Percentiles rank a stretch among this genome's conserved stretches.
Conservation (phyloP, 2,113 vertebrate genomes). For the Hymenochirus boettgeri region DNA sequence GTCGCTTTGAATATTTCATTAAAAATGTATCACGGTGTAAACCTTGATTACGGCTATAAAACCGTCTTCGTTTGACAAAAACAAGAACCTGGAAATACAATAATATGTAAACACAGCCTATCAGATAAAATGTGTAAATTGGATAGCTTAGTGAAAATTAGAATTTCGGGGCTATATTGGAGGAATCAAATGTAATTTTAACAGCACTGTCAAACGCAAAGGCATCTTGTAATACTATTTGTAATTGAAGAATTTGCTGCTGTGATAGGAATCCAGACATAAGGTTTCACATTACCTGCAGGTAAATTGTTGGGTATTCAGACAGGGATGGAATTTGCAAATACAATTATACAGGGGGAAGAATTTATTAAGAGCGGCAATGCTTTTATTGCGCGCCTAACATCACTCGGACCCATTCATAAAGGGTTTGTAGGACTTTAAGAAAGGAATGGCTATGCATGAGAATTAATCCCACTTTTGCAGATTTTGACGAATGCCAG, state of each 20-base stretch:
- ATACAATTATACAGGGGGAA: too few relatives aligned
- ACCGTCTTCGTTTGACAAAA: not conserved
- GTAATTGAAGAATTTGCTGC: not conserved
- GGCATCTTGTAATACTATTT: not conserved
- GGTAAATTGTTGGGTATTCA: not conserved
- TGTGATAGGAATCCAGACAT: not conserved
- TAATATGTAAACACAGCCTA: constrained; percentile 14
- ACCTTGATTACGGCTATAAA: constrained; percentile 14
- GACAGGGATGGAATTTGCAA: too few relatives aligned
- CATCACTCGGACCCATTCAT: too few relatives aligned
- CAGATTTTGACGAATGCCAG: too few relatives aligned
- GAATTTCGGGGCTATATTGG: constrained; percentile 2
- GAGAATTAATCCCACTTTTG: too few relatives aligned
- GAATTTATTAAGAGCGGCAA: too few relatives aligned
- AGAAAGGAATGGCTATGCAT: too few relatives aligned
- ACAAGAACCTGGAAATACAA: constrained; percentile 19
- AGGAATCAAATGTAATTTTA: constrained; percentile 17
- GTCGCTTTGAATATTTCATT: constrained; percentile 2
- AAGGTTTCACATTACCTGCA: not conserved
- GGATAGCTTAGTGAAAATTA: constrained; percentile 34
- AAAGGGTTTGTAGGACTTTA: too few relatives aligned
- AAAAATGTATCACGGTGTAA: not conserved
- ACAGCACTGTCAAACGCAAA: not conserved
- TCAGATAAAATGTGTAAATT: constrained; percentile 28
- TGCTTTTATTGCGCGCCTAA: too few relatives aligned